These are phyloP conservation scores for Molanna angustata DNA, from an alignment of 2,888 invertebrate genomes.

Conservation along the genomic window DNA sequence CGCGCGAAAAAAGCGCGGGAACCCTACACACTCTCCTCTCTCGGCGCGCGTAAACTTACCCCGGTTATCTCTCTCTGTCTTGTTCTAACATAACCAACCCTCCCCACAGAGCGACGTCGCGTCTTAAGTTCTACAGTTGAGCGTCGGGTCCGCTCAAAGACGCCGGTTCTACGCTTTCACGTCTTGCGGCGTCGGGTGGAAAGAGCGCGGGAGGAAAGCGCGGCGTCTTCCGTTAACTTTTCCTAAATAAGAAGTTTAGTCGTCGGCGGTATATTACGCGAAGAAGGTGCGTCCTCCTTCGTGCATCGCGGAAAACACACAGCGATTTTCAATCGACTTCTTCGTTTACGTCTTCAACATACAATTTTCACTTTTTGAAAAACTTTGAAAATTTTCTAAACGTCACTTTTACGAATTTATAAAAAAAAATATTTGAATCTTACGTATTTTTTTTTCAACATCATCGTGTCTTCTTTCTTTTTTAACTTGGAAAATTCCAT, in stretches of 20 bases:
- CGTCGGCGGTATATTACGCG: slow-evolving; percentile 56
- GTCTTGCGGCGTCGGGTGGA: slow-evolving; percentile 55
- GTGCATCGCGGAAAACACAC: background rate
- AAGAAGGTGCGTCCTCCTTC: slow-evolving; percentile 45
- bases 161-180: slow-evolving; percentile 38
- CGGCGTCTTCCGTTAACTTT: slow-evolving; percentile 42
- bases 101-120: slow-evolving; percentile 13
- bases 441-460: too few relatives aligned
- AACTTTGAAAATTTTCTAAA: too few relatives aligned
- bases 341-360: background rate
- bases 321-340: too few relatives aligned
- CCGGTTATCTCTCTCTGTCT: slow-evolving; percentile 1
- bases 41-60: too few relatives aligned
- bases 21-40: slow-evolving; percentile 25
- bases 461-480: too few relatives aligned
- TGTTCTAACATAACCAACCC: background rate
- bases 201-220: slow-evolving; percentile 48
- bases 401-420: too few relatives aligned
- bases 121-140: slow-evolving; percentile 32
- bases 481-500: too few relatives aligned
- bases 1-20: slow-evolving; percentile 29
- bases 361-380: too few relatives aligned
- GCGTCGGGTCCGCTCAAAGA: slow-evolving; percentile 31
- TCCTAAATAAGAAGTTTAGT: slow-evolving; percentile 58
- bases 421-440: too few relatives aligned